Percentiles rank a stretch among this genome's conserved stretches.
These are phyloP conservation scores for Zonitis immaculata DNA, from an alignment of 2,888 invertebrate genomes.

Conservation along the genomic window DNA sequence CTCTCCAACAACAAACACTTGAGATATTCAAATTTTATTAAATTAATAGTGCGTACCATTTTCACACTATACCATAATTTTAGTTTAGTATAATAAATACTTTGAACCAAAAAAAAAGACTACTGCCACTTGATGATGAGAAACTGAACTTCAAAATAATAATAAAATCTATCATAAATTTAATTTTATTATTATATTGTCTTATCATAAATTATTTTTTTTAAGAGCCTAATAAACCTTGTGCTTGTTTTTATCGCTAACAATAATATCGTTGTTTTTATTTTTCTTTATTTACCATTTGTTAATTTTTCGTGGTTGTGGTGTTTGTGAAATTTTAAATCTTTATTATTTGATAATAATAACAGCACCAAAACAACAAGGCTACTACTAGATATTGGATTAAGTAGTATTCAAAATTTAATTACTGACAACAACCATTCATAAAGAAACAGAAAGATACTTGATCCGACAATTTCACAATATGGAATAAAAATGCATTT, in stretches of 20 bases:
- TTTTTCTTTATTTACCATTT: too few relatives aligned
- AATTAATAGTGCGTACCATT: too few relatives aligned
- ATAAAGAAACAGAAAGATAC: too few relatives aligned
- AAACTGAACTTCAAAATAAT: neutral
- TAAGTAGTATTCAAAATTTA: too few relatives aligned
- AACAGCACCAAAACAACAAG: neutral
- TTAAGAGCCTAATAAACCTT: neutral
- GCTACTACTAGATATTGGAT: too few relatives aligned
- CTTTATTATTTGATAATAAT: neutral
- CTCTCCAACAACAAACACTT: too few relatives aligned
- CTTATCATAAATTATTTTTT: neutral
- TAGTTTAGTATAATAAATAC: too few relatives aligned
- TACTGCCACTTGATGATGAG: too few relatives aligned
- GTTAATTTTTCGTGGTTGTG: neutral
- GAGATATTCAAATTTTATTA: too few relatives aligned
- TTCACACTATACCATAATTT: too few relatives aligned
- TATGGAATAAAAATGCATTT: conserved; percentile 32
- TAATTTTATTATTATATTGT: neutral
- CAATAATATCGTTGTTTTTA: neutral
- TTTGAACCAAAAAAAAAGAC: too few relatives aligned
- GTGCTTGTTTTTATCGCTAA: neutral
- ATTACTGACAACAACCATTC: too few relatives aligned
- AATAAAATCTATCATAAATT: neutral
- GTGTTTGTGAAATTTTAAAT: neutral
- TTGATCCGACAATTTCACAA: conserved; percentile 33